A percentile compares a stretch with the other conserved stretches of the same genome.
These are phyloP conservation scores for Achlya flavicornis DNA, from an alignment of 2,888 invertebrate species.

Conservation along the genomic window DNA sequence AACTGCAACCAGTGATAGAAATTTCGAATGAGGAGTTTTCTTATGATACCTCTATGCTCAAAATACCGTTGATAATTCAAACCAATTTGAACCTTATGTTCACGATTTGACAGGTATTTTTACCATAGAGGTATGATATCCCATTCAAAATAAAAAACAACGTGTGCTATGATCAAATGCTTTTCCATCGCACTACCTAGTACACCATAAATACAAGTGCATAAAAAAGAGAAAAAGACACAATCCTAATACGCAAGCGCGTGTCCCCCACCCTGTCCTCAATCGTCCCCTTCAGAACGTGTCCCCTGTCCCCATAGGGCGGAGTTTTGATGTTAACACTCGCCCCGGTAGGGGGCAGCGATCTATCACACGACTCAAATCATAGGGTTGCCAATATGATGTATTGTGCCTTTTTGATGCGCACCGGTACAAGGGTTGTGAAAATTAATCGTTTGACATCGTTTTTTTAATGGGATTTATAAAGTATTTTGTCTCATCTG, in stretches of 20 bases:
- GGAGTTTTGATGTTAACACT: constrained; percentile 28
- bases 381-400: constrained; percentile 2
- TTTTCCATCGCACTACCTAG: too few relatives aligned
- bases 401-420: neutral
- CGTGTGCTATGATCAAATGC: too few relatives aligned
- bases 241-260: constrained; percentile 12
- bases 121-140: too few relatives aligned
- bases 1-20: too few relatives aligned
- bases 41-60: too few relatives aligned
- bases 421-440: neutral
- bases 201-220: neutral
- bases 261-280: neutral
- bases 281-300: neutral
- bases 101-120: too few relatives aligned
- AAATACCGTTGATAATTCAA: too few relatives aligned
- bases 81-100: too few relatives aligned
- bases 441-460: neutral
- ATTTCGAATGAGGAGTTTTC: too few relatives aligned
- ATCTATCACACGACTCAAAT: neutral
- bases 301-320: constrained; percentile 10
- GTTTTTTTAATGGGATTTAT: neutral
- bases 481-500: neutral
- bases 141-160: too few relatives aligned
- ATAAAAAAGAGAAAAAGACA: neutral
- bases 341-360: constrained; percentile 28